Evolutionary conservation across 2,888 invertebrate species (phyloP).

Genomic region (Eugnorisma glareosa): DNA sequence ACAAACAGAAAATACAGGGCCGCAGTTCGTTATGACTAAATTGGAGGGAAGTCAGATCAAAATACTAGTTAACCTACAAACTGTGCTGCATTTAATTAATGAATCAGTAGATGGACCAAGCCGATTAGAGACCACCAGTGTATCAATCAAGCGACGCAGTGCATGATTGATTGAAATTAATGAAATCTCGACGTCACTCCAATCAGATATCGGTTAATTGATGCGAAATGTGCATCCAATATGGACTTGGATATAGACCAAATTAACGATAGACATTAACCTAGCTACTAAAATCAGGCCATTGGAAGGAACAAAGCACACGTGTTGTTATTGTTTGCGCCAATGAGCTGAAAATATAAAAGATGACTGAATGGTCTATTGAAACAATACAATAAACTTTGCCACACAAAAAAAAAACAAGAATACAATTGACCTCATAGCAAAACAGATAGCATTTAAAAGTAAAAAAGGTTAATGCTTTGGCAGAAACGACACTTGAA

Average conservation of each 20-base stretch:
- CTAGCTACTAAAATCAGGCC: not conserved
- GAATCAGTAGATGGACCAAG: slow-evolving; percentile 38
- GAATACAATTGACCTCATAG: not conserved
- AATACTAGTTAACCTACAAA: slow-evolving; percentile 21
- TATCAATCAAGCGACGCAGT: slow-evolving; percentile 49
- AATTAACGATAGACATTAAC: not conserved
- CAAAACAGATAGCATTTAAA: not conserved
- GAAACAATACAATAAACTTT: not conserved
- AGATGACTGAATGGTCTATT: not conserved
- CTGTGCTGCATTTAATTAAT: slow-evolving; percentile 49
- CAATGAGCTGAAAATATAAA: not conserved
- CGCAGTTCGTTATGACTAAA: not conserved
- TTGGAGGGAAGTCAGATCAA: not conserved
- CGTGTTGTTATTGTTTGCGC: not conserved
- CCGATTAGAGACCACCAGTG: slow-evolving; percentile 52
- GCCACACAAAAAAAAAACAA: not conserved
- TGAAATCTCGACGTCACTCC: slow-evolving; percentile 54
- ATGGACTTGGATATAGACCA: slow-evolving; percentile 1
- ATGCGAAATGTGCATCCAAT: slow-evolving; percentile 32
- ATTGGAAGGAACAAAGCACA: not conserved
- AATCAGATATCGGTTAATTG: slow-evolving; percentile 54
- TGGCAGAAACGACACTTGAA: slow-evolving; percentile 16
- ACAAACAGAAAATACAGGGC: not conserved
- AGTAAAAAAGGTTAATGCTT: slow-evolving; percentile 13
- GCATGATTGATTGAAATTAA: slow-evolving; percentile 57